These are phyloP conservation scores for Lasioglossum pauxillum DNA, from an alignment of 2,888 invertebrate species.

Conservation along the genomic window DNA sequence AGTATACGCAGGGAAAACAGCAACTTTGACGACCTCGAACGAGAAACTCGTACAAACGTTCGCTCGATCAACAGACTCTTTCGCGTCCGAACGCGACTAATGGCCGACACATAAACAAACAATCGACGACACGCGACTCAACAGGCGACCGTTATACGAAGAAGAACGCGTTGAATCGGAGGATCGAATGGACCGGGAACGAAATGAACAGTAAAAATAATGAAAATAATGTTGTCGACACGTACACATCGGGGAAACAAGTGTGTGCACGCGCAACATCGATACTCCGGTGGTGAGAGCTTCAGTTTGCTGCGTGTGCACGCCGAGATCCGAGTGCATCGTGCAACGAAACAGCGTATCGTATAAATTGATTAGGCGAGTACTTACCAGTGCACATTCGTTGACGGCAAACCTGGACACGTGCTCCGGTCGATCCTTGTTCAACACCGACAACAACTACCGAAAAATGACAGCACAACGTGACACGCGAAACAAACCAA, in stretches of 20 bases:
- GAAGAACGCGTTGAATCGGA: neutral
- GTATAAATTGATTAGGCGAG: neutral
- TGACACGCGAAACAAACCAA: slow-evolving; percentile 61
- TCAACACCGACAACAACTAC: slow-evolving; percentile 46
- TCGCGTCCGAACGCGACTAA: slow-evolving; percentile 47
- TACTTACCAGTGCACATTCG: slow-evolving; percentile 43
- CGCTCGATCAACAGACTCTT: slow-evolving; percentile 44
- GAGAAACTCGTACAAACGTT: neutral
- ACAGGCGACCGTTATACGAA: slow-evolving; percentile 25
- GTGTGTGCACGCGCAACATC: slow-evolving; percentile 26
- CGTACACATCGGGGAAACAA: slow-evolving; percentile 32
- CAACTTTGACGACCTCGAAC: neutral
- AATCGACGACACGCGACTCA: slow-evolving; percentile 41
- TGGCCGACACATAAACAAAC: slow-evolving; percentile 64
- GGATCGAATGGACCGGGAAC: neutral
- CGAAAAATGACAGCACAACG: slow-evolving; percentile 39
- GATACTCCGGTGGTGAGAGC: slow-evolving; percentile 18
- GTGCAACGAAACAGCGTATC: neutral
- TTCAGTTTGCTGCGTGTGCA: slow-evolving; percentile 17
- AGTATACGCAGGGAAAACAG: too few species aligned
- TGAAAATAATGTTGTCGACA: neutral
- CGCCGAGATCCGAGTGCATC: slow-evolving; percentile 3
- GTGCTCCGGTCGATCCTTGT: slow-evolving; percentile 41
- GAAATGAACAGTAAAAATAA: neutral
- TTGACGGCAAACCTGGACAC: slow-evolving; percentile 30